Base-by-base conservation (phyloP, 2,113 vertebrate genomes). In the Helogale parvula region DNA sequence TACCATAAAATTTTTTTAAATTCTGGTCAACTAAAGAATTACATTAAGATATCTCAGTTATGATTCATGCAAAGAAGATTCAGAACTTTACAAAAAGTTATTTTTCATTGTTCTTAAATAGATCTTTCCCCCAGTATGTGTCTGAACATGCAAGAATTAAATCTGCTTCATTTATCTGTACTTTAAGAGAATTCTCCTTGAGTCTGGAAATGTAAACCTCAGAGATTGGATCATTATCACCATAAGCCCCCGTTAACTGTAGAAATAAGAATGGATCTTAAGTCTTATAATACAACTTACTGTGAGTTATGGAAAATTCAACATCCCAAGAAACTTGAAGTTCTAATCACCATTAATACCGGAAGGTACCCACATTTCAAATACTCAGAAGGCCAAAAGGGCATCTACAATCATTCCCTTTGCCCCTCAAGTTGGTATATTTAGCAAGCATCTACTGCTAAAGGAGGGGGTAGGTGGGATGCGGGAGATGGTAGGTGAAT, bases 101-200 rank as follows among this genome's bases (percentile, higher is more conserved):
- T 68, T 80, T 95, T 71, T 95, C 89, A 82, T 86, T 93, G 83
- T 76, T 93, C 97, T 88, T 93, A 45, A 57, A 83, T 41, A 74
- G 17, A 33, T 8, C 41, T 54, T 2, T 15, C 5, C 13, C 66
- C 14, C 74, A 31, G n/a, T 17, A 21, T 84, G 12, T 95, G 65
- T 85, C 79, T 95, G 50, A 96, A 90, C 95, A 95, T 5, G 50
- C 38, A 97, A 76, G 9, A 83, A 76, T 16, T 68, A 98, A 96
- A 82, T 76, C 29, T 95, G 5, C 57, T 96, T 74, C 16, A 87
- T 97, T 96, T 79, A 72, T 87, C 69, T 87, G 63, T 80, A 84
- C 52, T 79, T 80, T 83, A 93, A 84, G 74, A 96, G 96, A 96
- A 68, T 92, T 94, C 57, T 82, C 38, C 76, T 87, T n/a, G 38